Evolutionary conservation across 2,888 invertebrate genomes (phyloP), one percentile per base, ranked within the genome.

Genomic region (Euproctis similis): DNA sequence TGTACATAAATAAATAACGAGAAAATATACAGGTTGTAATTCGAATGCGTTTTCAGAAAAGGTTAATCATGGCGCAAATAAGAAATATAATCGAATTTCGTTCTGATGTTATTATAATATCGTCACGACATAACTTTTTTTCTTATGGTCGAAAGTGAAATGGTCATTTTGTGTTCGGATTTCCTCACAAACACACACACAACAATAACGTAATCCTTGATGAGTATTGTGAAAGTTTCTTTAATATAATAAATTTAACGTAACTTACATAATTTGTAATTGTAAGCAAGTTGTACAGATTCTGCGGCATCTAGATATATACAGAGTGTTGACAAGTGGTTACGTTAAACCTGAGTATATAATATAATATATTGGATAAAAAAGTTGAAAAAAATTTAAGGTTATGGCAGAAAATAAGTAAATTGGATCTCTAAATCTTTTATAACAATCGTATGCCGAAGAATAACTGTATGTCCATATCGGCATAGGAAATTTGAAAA

Each of bases 61-160:
- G 28, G 26, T 9, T 30, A 28, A 31, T 33, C 24, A 38, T 30
- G 24, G 28, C 12, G 10, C 20, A 32, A 45, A 32, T 34, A 34
- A 24, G 24, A 28, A 39, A 34, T 24, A 30, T 51, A 46, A 46
- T 51, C 34, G 43, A 42, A 45, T 47, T 50, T 46, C 32, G 36
- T 41, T 39, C 34, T 23, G 33, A 19, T 30, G 33, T 36, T 29
- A 39, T 39, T 44, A 31, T 18, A 13, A 25, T 28, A 28, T 12
- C 30, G 41, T 46, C 52, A 50, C 47, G 44, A 50, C 23, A 26
- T 8, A 5, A 12, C 24, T 44, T 45, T 51, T 49, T 52, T n/a
- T n/a, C n/a, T n/a, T n/a, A n/a, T n/a, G n/a, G n/a, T n/a, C n/a
- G 34, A 40, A 50, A 53, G 53, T 48, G 53, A 50, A 45, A 50